Evolutionary conservation across 2,888 invertebrate species (phyloP), one percentile per base, ranked within the genome.

Genomic region (Xanthia icteritia): DNA sequence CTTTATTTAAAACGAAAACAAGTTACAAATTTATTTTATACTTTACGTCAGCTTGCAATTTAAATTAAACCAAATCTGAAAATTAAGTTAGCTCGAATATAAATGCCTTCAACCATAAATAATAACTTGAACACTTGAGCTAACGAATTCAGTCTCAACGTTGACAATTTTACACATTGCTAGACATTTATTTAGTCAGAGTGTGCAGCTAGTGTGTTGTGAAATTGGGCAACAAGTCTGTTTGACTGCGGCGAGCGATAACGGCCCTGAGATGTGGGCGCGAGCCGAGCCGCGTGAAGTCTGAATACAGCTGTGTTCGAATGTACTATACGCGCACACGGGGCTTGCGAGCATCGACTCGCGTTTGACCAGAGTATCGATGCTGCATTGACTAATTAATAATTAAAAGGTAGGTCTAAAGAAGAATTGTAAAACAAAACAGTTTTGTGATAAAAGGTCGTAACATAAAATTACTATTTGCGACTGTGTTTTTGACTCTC

Each of bases 151-250:
- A 64, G 68, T 56, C 61, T 64, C 68, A 20, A 65, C 60, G 60
- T 54, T 65, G 80, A 87, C 74, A 84, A 87, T 86, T 84, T 86
- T 69, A 79, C 89, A 84, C 87, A 82, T 76, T 72, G 82, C 77
- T 82, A 73, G 73, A 66, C 79, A 82, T 84, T 84, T 80, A 73
- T 87, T 87, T 67, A 73, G 61, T 64, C 45, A 23, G 63, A 56
- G 68, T 23, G 78, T 64, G 79, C 51, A 70, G 54, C 71, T 70
- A 77, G 70, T 81, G 77, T 84, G 64, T 89, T 85, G 88, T 87
- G 82, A 89, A 87, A 89, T 87, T 88, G 76, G 87, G 73, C 79
- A 86, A 87, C 86, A 87, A 88, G 77, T 79, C 73, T 68, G 61
- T 75, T 70, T 76, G 77, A 68, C 48, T 79, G 82, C 67, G 71